Conservation (phyloP, 2,888 invertebrate genomes). For the Corythucha ciliata region DNA sequence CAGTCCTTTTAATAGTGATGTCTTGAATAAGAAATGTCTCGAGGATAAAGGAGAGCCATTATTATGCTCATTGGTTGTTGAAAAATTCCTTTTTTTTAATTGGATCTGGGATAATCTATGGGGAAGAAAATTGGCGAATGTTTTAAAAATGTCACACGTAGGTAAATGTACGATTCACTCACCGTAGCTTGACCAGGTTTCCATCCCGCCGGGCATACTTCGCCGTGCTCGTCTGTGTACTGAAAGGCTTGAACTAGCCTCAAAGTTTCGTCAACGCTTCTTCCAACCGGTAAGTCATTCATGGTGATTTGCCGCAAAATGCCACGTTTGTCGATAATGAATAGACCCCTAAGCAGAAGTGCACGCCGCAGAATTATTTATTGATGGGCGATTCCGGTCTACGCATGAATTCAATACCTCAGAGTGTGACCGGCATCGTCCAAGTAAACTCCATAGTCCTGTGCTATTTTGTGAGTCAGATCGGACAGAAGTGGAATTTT, state of each 20-base stretch:
- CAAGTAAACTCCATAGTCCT: conserved; percentile 88
- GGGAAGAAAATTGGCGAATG: background rate
- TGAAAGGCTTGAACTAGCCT: conserved; percentile 91
- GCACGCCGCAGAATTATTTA: background rate
- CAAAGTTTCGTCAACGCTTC: conserved; percentile 89
- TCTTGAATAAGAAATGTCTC: background rate
- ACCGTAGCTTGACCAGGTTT: conserved; percentile 61
- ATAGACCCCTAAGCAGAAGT: conserved; percentile 80
- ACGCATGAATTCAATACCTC: conserved; percentile 43
- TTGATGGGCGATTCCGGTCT: no score
- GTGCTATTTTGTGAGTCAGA: conserved; percentile 78
- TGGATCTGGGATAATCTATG: conserved; percentile 70
- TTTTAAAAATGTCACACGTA: background rate
- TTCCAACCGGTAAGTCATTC: conserved; percentile 90
- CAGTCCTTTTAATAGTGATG: conserved; percentile 1
- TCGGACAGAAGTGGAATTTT: conserved; percentile 88
- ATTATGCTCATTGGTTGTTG: conserved; percentile 47
- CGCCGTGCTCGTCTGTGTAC: conserved; percentile 83
- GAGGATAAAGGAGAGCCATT: background rate
- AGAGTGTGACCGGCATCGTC: conserved; percentile 85
- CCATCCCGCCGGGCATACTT: conserved; percentile 94
- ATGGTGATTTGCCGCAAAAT: conserved; percentile 86
- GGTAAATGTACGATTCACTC: conserved; percentile 19
- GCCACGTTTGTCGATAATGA: conserved; percentile 86
- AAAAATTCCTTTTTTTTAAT: conserved; percentile 72